Conservation (phyloP, 2,888 invertebrate species). For the Pherbina coryleti region DNA sequence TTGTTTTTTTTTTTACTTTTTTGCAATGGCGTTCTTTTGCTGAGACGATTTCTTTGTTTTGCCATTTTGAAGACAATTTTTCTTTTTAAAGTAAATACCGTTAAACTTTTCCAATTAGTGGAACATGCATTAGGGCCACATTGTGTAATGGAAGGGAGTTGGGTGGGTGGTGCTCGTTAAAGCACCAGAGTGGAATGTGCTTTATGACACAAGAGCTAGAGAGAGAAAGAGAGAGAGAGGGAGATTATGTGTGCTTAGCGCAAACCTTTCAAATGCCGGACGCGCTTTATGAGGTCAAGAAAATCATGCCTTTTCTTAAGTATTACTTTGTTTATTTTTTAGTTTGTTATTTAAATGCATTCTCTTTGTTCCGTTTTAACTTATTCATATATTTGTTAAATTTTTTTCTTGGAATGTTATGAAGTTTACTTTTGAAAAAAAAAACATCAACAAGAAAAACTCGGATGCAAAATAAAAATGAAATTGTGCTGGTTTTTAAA, state of each 20-base stretch:
- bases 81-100: conserved; percentile 34
- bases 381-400: neutral
- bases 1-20: neutral
- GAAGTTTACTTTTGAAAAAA: neutral
- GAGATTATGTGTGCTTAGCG: too few species aligned
- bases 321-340: neutral
- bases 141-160: neutral
- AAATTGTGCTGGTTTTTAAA: too few species aligned
- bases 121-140: conserved; percentile 38
- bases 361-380: neutral
- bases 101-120: conserved; percentile 65
- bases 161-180: neutral
- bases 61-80: conserved; percentile 10
- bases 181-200: neutral
- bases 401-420: neutral
- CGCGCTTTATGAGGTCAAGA: conserved; percentile 1
- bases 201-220: neutral
- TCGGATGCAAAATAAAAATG: neutral
- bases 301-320: neutral
- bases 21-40: neutral
- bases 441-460: neutral
- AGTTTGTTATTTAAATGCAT: neutral
- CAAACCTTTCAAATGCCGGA: neutral
- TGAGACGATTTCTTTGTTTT: too few species aligned
- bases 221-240: too few species aligned